Conservation (phyloP, 2,113 vertebrate species). For the Danionella cerebrum region DNA sequence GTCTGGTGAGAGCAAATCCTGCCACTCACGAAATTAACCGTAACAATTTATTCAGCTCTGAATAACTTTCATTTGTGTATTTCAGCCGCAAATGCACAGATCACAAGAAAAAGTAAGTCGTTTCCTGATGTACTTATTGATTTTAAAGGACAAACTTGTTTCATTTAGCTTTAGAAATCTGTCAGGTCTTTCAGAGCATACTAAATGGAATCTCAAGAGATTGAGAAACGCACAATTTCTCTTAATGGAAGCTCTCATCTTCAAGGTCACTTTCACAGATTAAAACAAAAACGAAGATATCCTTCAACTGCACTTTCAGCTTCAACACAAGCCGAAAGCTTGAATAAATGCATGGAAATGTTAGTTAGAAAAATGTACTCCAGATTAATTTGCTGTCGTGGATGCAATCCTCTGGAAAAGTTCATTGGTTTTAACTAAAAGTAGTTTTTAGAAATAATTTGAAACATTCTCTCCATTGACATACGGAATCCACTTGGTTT, state of each 20-base stretch:
- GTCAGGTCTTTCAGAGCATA: not conserved
- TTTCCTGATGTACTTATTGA: too few species aligned
- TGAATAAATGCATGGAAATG: too few species aligned
- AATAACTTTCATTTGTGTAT: not conserved
- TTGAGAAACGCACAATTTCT: not conserved
- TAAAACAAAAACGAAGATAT: not conserved
- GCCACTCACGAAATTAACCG: not conserved
- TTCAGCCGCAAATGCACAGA: constrained; percentile 74
- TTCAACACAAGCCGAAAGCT: not conserved
- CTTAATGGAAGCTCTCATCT: not conserved
- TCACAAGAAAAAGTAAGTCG: constrained; percentile 91
- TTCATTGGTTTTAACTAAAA: too few species aligned
- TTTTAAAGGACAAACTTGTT: too few species aligned
- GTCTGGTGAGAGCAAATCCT: constrained; percentile 67
- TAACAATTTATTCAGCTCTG: not conserved
- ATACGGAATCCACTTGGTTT: too few species aligned
- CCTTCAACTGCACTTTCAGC: not conserved
- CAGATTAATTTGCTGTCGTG: too few species aligned
- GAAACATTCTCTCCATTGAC: too few species aligned
- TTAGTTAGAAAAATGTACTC: too few species aligned
- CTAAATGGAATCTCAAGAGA: not conserved
- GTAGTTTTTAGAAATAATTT: too few species aligned
- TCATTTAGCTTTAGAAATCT: not conserved
- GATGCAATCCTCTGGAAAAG: too few species aligned
- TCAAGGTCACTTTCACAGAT: not conserved